Evolutionary conservation across 2,888 invertebrate genomes (phyloP).

Genomic region (Hesperia comma): DNA sequence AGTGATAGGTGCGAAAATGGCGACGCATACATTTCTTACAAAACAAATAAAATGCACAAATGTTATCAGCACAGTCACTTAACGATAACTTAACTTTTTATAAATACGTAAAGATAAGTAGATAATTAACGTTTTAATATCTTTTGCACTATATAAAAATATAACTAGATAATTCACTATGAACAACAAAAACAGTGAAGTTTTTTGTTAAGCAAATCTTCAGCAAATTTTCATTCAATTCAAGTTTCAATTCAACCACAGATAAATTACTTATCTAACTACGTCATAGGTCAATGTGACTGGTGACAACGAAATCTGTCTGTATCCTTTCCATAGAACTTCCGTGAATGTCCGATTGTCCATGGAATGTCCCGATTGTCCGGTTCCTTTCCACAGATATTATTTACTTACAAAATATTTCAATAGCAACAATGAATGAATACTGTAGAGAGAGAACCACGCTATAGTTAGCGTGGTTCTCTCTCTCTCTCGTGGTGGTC

Average conservation of each 20-base stretch:
- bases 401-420: background rate
- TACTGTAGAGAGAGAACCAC: no score
- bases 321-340: background rate
- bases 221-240: slow-evolving; percentile 37
- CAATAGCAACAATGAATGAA: no score
- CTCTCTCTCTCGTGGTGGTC: no score
- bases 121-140: background rate
- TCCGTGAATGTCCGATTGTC: background rate
- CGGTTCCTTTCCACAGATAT: background rate
- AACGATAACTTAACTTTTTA: no score
- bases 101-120: slow-evolving; percentile 1
- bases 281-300: slow-evolving; percentile 2
- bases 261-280: slow-evolving; percentile 14
- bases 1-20: slow-evolving; percentile 58
- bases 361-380: background rate
- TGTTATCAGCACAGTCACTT: slow-evolving; percentile 21
- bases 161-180: slow-evolving; percentile 30
- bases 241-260: slow-evolving; percentile 30
- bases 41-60: slow-evolving; percentile 38
- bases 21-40: slow-evolving; percentile 51
- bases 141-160: slow-evolving; percentile 21
- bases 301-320: background rate
- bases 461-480: no score
- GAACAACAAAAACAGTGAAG: slow-evolving; percentile 41
- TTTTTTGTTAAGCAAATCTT: slow-evolving; percentile 37